Evolutionary conservation across 2,113 vertebrate genomes (phyloP), one percentile per base, ranked within the genome.

Genomic region (Sinosuthora webbiana): DNA sequence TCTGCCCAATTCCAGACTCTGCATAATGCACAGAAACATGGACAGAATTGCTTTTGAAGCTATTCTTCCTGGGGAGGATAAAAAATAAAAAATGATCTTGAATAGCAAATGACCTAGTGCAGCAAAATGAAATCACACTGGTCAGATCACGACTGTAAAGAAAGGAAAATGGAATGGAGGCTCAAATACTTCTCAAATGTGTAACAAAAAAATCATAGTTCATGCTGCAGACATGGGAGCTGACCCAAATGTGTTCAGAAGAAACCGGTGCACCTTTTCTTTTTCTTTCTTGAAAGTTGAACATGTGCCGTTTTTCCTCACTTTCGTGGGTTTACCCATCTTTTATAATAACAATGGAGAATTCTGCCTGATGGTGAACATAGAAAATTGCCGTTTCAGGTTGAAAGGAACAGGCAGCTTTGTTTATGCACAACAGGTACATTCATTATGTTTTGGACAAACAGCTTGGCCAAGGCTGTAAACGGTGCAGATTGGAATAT

Each of bases 331-430:
- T 94, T 96, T 96, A 89, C 92, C 69, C 92, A 95, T 71, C 93
- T 87, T 94, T 96, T 92, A 49, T 62, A 93, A 82, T 35, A 96
- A 95, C 88, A 97, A 75, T 92, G 96, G 41, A 95, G 94, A 92
- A 87, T 68, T 90, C 79, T 96, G 94, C 94, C 94, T 96, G 93
- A 95, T 95, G 71, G 93, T 96, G 93, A 96, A 96, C 93, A 97
- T 95, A 94, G 82, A 90, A 86, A 77, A 96, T 83, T 19, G 92
- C 92, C 80, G 82, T 95, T 95, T 95, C 93, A 96, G 93, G 56
- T 67, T 60, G 90, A 89, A 90, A 89, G 83, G 62, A 92, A 92
- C 49, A 84, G 93, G 64, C 6, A 14, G 44, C 77, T 56, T 70
- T 37, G 55, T 33, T 91, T 90, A 81, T 68, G 93, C 93, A 95